Conservation (phyloP, 2,888 invertebrate genomes). For the Achlya flavicornis region DNA sequence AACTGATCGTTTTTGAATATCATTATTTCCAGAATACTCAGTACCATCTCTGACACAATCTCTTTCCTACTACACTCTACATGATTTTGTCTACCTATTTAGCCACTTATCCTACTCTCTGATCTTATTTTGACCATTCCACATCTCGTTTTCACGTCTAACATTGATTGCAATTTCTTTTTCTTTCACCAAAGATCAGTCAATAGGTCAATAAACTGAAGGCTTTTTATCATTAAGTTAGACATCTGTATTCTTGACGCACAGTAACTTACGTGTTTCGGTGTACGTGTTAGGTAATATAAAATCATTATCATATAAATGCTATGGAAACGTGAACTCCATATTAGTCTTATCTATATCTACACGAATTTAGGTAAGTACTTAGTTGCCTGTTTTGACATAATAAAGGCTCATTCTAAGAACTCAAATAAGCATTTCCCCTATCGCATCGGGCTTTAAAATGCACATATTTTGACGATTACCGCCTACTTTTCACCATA, state of each 20-base stretch:
- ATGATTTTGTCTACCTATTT: neutral
- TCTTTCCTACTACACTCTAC: neutral
- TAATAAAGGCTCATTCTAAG: neutral
- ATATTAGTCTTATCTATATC: neutral
- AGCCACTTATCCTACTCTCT: neutral
- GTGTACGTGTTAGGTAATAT: neutral
- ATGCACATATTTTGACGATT: neutral
- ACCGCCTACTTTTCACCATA: neutral
- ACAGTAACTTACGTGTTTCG: neutral
- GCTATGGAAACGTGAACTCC: neutral
- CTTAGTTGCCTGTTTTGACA: neutral
- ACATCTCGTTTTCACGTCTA: too few species aligned
- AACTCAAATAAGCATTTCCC: neutral
- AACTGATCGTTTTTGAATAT: neutral
- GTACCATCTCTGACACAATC: neutral
- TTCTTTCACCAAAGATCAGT: neutral
- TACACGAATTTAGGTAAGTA: neutral
- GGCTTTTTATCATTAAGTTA: neutral
- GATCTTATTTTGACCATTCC: too few species aligned
- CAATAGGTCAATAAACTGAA: neutral
- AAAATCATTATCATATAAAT: neutral
- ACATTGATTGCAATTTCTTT: too few species aligned
- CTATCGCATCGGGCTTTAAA: neutral
- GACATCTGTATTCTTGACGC: neutral
- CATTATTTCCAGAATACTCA: neutral